Evolutionary conservation across 1,140 invertebrate genomes (phyloP), one percentile per base, ranked within the genome.

Genomic region (Listronotus bonariensis): DNA sequence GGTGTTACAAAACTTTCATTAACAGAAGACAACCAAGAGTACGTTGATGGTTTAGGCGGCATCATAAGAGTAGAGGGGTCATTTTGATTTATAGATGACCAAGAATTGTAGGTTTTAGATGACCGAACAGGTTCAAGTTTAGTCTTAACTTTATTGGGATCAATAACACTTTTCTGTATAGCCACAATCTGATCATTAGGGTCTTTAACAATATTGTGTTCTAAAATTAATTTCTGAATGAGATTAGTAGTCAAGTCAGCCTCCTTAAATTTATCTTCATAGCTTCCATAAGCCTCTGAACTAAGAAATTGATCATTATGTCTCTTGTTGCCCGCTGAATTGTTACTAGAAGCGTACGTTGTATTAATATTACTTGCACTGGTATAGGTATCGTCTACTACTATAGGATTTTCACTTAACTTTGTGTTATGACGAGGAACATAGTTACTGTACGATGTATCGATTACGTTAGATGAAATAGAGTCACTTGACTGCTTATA

Each of bases 1-100:
- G 66, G 45, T 26, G 60, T 11, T n/a, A 67, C 67, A 64, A 43
- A 55, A 56, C 67, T 63, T 15, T 58, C 18, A 15, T 31, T 52
- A 3, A 52, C 49, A n/a, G 45, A 26, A 14, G 32, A 15, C 0
- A 63, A n/a, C 64, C 73, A 67, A 31, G 59, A 46, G 0, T 72
- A 58, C 41, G 76, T 71, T 9, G 71, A 70, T 62, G 75, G 74
- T 18, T 80, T 76, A 1, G 81, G 73, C 42, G 73, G 71, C 78
- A 71, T 65, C 31, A 78, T 76, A 9, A 54, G n/a, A 15, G 26
- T 36, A 1, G 32, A 20, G 38, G 12, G 42, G 6, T 14, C 12
- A 42, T 34, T n/a, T 26, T 31, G 12, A 15, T 18, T 40, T 10
- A n/a, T 52, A 51, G 18, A 12, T n/a, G 15, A 12, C 54, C 54